Evolutionary conservation across 2,113 vertebrate genomes (phyloP).

Genomic region (Sinocyclocheilus maitianheensis): DNA sequence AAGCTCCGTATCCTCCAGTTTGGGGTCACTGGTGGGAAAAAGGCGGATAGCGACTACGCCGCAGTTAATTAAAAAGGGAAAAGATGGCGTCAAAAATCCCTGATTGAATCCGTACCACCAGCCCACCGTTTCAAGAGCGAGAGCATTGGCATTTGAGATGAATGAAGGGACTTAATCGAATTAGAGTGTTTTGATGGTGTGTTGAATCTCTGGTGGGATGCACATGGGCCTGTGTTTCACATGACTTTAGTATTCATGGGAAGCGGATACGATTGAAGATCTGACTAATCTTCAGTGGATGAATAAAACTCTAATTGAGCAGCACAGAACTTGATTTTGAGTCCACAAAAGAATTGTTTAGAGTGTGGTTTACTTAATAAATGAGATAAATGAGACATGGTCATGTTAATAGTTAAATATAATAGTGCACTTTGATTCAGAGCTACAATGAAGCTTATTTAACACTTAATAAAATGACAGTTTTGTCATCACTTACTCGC

Average conservation of each 20-base stretch:
- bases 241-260: slow-evolving; percentile 43
- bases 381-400: too few species aligned
- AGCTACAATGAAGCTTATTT: neutral
- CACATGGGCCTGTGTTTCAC: slow-evolving; percentile 8
- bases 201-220: slow-evolving; percentile 38
- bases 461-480: neutral
- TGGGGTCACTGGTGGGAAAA: slow-evolving; percentile 54
- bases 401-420: neutral
- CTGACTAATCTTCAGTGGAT: neutral
- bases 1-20: slow-evolving; percentile 5
- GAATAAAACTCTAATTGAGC: slow-evolving; percentile 6
- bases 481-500: neutral
- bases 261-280: slow-evolving; percentile 23
- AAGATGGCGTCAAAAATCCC: slow-evolving; percentile 44
- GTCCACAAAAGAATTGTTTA: neutral
- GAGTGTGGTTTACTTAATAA: neutral
- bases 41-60: slow-evolving; percentile 36
- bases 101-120: slow-evolving; percentile 50
- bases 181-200: slow-evolving; percentile 53
- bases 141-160: slow-evolving; percentile 36
- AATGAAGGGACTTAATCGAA: slow-evolving; percentile 46
- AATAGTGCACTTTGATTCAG: neutral
- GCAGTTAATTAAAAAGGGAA: slow-evolving; percentile 62
- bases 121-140: neutral
- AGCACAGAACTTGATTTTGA: neutral